Conservation (phyloP, 2,113 vertebrate genomes). For the Thinocorus orbignyianus region DNA sequence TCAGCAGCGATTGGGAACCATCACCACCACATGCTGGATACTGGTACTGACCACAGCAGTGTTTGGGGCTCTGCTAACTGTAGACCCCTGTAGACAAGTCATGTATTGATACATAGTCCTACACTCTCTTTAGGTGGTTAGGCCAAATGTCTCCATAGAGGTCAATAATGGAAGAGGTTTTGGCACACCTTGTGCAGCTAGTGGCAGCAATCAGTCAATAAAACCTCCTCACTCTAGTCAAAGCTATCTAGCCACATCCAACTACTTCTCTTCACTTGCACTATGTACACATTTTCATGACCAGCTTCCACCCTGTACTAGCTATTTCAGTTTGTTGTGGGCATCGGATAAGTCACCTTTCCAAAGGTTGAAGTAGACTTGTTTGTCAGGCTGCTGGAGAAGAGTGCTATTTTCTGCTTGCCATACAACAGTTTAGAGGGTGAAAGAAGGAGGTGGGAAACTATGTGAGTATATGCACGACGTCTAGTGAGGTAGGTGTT, state of each 20-base stretch:
- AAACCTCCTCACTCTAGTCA: not conserved
- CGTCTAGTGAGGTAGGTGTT: not conserved
- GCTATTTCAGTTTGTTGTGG: not conserved
- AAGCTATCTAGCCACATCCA: not conserved
- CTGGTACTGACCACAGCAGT: not conserved
- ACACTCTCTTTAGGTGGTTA: not conserved
- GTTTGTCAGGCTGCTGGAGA: not conserved
- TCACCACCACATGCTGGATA: fast-evolving
- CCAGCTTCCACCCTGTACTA: not conserved
- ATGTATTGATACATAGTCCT: not conserved
- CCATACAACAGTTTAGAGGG: not conserved
- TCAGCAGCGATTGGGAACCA: not conserved
- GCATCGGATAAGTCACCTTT: not conserved
- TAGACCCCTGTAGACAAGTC: not conserved
- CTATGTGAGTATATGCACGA: no score
- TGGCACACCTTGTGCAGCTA: not conserved
- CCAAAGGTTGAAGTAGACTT: not conserved
- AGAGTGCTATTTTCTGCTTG: not conserved
- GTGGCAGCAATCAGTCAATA: not conserved
- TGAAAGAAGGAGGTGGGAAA: not conserved
- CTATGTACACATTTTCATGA: not conserved
- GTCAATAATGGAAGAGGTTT: not conserved
- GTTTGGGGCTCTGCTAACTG: not conserved
- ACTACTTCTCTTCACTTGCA: not conserved
- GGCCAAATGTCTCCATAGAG: not conserved